These are phyloP conservation scores for Bombus vancouverensis DNA, from an alignment of 1,140 invertebrate genomes.

Conservation along the genomic window DNA sequence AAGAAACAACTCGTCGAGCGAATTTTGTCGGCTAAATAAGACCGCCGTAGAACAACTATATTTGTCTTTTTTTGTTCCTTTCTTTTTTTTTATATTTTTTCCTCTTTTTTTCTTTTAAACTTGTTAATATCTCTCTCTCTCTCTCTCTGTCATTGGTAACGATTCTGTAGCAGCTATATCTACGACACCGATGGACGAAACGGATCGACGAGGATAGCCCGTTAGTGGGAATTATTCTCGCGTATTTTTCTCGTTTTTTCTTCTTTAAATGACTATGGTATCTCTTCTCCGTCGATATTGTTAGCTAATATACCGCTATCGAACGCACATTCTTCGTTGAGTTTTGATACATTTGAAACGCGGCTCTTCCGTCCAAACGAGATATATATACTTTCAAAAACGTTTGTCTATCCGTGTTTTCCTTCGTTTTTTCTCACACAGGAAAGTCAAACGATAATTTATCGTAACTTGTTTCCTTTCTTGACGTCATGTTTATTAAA, in stretches of 20 bases:
- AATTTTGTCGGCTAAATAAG: neutral
- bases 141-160: conserved; percentile 22
- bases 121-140: conserved; percentile 4
- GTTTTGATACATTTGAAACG: conserved; percentile 54
- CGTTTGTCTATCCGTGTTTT: conserved; percentile 12
- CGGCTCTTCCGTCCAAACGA: conserved; percentile 8
- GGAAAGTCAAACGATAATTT: conserved; percentile 9
- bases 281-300: conserved; percentile 48
- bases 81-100: neutral
- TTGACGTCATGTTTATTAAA: neutral
- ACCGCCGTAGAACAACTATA: conserved; percentile 7
- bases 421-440: neutral
- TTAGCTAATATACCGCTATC: conserved; percentile 30
- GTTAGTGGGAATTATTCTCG: conserved; percentile 32
- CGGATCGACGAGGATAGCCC: conserved; percentile 53
- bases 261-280: conserved; percentile 48
- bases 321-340: conserved; percentile 36
- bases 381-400: conserved; percentile 56
- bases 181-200: conserved; percentile 75
- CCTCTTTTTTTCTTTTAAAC: neutral
- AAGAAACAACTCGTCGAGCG: neutral
- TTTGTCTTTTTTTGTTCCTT: conserved; percentile 25
- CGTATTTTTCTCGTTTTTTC: neutral
- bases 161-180: conserved; percentile 61
- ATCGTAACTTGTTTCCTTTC: neutral